These are phyloP conservation scores for Carcinoscorpius rotundicauda DNA, from an alignment of 1,140 invertebrate genomes.

Conservation along the genomic window DNA sequence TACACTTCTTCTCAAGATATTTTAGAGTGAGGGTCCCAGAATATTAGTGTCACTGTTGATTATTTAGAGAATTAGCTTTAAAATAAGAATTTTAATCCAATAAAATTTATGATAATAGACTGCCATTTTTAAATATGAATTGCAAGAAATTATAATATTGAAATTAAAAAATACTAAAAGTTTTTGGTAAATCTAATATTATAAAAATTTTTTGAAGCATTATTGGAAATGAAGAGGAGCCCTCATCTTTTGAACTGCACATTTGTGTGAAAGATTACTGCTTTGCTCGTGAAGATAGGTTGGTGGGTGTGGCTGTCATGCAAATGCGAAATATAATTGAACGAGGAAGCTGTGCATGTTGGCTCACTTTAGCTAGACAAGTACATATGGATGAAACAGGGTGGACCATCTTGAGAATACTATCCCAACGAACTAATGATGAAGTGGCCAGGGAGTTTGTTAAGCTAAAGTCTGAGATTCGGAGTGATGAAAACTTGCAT, in stretches of 20 bases:
- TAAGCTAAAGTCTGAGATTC: conserved; percentile 53
- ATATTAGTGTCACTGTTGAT: too few relatives aligned
- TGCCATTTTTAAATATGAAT: too few relatives aligned
- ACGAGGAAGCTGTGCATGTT: conserved; percentile 78
- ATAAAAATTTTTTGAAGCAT: conserved; percentile 49
- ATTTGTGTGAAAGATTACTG: conserved; percentile 99
- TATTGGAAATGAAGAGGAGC: conserved; percentile 92
- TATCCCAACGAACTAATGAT: conserved; percentile 95
- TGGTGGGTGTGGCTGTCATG: conserved; percentile 95
- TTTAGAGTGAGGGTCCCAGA: too few relatives aligned
- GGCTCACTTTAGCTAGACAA: conserved; percentile 83
- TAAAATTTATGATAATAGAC: too few relatives aligned
- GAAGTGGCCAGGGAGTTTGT: conserved; percentile 99
- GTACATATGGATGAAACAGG: conserved; percentile 99
- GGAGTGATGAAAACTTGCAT: conserved; percentile 22
- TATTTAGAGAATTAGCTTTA: too few relatives aligned
- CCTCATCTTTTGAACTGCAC: conserved; percentile 93
- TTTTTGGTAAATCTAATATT: conserved; percentile 25
- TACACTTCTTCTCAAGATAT: too few relatives aligned
- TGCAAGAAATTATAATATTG: too few relatives aligned
- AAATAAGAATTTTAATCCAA: too few relatives aligned
- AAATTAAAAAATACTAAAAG: neutral
- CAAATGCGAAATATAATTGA: conserved; percentile 92
- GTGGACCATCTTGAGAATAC: conserved; percentile 94
- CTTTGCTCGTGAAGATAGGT: conserved; percentile 89